A percentile compares a stretch with the other conserved stretches of the same genome.
Evolutionary conservation across 2,113 vertebrate species (phyloP).

Genomic region (Corythoichthys haematopterus): DNA sequence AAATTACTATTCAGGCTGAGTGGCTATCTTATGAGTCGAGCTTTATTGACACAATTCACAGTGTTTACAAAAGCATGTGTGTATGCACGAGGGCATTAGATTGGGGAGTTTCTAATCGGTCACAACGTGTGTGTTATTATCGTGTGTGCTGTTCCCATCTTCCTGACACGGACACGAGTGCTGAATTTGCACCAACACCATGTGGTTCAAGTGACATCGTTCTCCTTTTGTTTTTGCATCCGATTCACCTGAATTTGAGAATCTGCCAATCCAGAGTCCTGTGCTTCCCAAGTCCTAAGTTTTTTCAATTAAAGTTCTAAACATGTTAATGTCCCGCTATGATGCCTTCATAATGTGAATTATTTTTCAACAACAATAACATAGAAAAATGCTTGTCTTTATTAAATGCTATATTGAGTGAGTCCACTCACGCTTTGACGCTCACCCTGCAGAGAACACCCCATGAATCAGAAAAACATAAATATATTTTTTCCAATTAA

Average conservation of each 20-base stretch:
- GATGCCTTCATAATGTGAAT: no score
- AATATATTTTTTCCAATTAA: no score
- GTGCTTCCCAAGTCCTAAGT: no score
- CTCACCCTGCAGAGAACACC: no score
- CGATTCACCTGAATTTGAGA: neutral
- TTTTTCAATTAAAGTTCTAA: no score
- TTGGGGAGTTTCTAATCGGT: neutral
- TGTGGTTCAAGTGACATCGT: neutral
- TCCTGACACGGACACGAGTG: neutral
- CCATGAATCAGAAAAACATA: no score
- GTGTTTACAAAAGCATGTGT: constrained; percentile 10
- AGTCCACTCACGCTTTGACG: no score
- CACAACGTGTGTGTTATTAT: neutral
- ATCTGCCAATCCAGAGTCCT: neutral
- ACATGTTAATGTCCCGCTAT: no score
- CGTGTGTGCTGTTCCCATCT: neutral
- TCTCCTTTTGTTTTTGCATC: neutral
- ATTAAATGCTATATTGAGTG: no score
- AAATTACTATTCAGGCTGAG: neutral
- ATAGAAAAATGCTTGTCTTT: no score
- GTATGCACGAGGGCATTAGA: neutral
- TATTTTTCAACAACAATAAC: no score
- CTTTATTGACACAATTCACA: neutral
- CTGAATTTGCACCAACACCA: neutral
- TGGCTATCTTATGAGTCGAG: neutral